Evolutionary conservation across 2,797 vertebrate genomes (phyloP), one percentile per base, ranked within the genome.

Genomic region (Phoxinus dragarum): DNA sequence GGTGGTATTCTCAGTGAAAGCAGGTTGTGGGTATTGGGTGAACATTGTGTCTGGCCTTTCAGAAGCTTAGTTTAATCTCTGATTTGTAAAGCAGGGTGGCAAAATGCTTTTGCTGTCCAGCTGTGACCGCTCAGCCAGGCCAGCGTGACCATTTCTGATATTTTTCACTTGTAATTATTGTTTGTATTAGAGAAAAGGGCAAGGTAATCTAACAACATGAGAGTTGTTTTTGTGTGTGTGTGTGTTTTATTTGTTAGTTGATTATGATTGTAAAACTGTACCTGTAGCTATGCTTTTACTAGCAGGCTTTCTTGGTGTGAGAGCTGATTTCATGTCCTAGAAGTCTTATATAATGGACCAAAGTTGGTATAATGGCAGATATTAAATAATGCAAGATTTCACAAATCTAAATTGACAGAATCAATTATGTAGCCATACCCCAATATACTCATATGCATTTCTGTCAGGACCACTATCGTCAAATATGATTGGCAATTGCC

Each of bases 1-100:
- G n/a, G 49, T 68, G 56, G 12, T 27, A 14, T 82, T 82, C 47
- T 59, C 31, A 71, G 64, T 49, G 42, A 44, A 82, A 71, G 49
- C 61, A 69, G 44, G 67, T 47, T 64, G 59, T 14, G 66, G 42
- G n/a, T 56, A 49, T 59, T 56, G 69, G 61, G 38, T 67, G 49
- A 61, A 77, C 21, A 67, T 54, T 59, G 52, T 54, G 31, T 49
- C 23, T 78, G 74, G n/a, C 52, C 67, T 71, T 77, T 78, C 17
- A 21, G 66, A 40, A 56, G 81, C 67, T 71, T 69, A 86, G 42
- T 68, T 78, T 86, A 82, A 86, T 82, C 80, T 82, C 56, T 52
- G 80, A 78, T 61, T 77, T 86, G 34, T 82, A 83, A 79, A 87
- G 59, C 38, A 36, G 68, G 47, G 34, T 31, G 16, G 67, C 56